These are phyloP conservation scores for Corythornis madagascariensis DNA, from an alignment of 2,113 vertebrate species.

Conservation along the genomic window DNA sequence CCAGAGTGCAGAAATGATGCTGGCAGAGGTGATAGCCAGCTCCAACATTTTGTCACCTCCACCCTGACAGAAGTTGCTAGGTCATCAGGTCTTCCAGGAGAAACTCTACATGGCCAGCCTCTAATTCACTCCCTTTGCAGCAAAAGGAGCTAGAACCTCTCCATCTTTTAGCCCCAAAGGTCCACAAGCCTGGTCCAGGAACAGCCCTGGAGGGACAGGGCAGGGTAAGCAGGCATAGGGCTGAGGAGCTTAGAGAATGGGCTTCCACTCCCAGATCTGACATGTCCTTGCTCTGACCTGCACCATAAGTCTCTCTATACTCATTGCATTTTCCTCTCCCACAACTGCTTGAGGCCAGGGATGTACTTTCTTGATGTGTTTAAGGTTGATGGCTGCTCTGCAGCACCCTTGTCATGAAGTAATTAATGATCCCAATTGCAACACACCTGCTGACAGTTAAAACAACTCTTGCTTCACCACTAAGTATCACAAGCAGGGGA, in stretches of 20 bases:
- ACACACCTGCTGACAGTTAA: neutral
- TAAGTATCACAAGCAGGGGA: neutral
- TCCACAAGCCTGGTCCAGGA: neutral
- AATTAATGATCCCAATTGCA: neutral
- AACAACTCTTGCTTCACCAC: neutral
- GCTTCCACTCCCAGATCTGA: neutral
- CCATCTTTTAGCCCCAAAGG: neutral
- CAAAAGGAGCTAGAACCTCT: neutral
- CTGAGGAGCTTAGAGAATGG: neutral
- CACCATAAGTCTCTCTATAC: neutral
- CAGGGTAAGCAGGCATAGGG: neutral
- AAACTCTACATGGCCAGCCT: accelerated
- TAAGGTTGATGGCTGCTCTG: neutral
- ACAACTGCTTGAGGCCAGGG: neutral
- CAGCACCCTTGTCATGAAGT: neutral
- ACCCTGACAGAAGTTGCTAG: neutral
- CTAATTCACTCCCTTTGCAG: accelerated
- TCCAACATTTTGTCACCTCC: neutral
- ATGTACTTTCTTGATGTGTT: neutral
- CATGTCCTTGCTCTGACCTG: accelerated
- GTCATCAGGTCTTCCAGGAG: neutral
- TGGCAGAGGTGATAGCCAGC: too few relatives aligned
- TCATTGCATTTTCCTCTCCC: neutral
- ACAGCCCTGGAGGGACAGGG: too few relatives aligned
- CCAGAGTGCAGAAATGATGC: accelerated